A percentile compares a stretch with the other conserved stretches of the same genome.
phyloP scores from a whole-genome alignment of 2,797 vertebrate genomes.

The Leuciscus waleckii region DNA sequence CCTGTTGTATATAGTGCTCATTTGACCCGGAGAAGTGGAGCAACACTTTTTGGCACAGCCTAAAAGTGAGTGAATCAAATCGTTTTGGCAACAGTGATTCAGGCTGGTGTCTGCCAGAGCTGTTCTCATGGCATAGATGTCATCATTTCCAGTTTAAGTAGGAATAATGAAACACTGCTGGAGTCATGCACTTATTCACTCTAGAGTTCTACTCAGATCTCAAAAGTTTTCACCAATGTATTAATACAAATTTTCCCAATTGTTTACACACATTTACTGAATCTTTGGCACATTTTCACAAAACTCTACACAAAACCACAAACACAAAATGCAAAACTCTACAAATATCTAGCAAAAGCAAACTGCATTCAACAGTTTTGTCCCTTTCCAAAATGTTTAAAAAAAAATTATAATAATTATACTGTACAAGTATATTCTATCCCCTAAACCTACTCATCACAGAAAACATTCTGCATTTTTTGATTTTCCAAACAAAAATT shows the following conservation, averaged over 20 bases:
- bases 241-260: neutral
- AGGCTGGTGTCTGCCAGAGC: neutral
- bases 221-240: neutral
- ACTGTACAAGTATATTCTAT: neutral
- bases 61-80: neutral
- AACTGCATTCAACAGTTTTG: neutral
- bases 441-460: neutral
- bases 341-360: neutral
- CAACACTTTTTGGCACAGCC: neutral
- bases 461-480: neutral
- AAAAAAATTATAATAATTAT: too few relatives aligned
- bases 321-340: neutral
- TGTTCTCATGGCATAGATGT: slow-evolving; percentile 17
- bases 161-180: neutral
- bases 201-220: neutral
- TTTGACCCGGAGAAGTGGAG: neutral
- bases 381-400: neutral
- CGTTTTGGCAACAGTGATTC: slow-evolving; percentile 16
- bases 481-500: neutral
- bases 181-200: neutral
- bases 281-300: neutral
- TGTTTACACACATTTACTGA: neutral
- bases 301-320: neutral
- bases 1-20: slow-evolving; percentile 8
- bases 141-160: neutral